These are phyloP conservation scores for Cabera pusaria DNA, from an alignment of 2,888 invertebrate species.

Conservation along the genomic window DNA sequence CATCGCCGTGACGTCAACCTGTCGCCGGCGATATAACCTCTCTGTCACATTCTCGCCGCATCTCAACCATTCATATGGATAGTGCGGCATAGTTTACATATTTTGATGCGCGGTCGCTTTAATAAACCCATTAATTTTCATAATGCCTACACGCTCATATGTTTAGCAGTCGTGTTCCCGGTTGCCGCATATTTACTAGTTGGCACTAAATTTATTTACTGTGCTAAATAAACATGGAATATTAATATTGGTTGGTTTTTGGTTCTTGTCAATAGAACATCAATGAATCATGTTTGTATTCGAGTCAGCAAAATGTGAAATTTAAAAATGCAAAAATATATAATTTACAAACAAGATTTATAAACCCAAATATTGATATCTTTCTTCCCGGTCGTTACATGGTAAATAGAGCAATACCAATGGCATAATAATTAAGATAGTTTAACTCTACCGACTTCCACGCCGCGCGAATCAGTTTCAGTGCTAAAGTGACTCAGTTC, in stretches of 20 bases:
- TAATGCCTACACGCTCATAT: conserved; percentile 47
- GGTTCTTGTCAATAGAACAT: conserved; percentile 5
- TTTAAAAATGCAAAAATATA: no score
- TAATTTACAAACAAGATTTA: no score
- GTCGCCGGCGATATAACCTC: conserved; percentile 62
- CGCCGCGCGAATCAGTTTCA: no score
- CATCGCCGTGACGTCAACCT: conserved; percentile 58
- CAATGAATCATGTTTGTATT: no score
- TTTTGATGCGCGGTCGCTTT: conserved; percentile 59
- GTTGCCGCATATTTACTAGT: conserved; percentile 30
- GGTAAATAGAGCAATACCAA: no score
- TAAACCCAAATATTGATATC: no score
- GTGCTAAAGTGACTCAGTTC: no score
- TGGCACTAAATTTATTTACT: conserved; percentile 32
- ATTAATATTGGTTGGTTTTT: conserved; percentile 26
- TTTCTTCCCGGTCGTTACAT: no score
- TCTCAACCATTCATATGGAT: conserved; percentile 65
- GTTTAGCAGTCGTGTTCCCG: conserved; percentile 41
- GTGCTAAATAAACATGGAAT: conserved; percentile 22
- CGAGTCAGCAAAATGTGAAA: no score
- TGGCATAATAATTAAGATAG: no score
- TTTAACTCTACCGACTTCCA: no score
- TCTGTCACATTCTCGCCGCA: conserved; percentile 63
- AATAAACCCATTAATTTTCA: conserved; percentile 71
- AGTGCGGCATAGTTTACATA: conserved; percentile 69